These are phyloP conservation scores for Anastrepha ludens DNA, from an alignment of 1,140 invertebrate genomes.

Conservation along the genomic window DNA sequence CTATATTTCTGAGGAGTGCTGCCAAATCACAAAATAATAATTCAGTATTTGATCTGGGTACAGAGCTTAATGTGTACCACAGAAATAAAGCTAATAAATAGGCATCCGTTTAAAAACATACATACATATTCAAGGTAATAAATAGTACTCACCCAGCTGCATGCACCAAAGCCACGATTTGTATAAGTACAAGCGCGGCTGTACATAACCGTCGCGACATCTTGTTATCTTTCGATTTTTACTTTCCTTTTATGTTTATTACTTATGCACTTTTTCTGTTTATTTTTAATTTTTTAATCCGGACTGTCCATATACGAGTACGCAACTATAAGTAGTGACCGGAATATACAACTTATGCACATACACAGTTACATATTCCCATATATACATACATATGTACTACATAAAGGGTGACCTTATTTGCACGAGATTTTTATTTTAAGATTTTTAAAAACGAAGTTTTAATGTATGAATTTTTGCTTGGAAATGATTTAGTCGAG, in stretches of 20 bases:
- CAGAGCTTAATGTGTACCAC: too few species aligned
- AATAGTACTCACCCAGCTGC: not conserved
- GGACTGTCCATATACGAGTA: not conserved
- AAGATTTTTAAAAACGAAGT: too few species aligned
- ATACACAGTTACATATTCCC: not conserved
- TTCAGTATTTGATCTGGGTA: too few species aligned
- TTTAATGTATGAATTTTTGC: too few species aligned
- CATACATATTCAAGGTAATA: not conserved
- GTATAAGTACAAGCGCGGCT: not conserved
- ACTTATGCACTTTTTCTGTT: not conserved
- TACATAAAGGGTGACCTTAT: too few species aligned
- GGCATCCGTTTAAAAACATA: not conserved
- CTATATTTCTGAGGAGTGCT: too few species aligned
- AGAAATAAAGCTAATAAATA: too few species aligned
- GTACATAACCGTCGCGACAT: conserved; percentile 8
- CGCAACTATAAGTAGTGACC: not conserved
- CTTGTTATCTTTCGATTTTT: conserved; percentile 26
- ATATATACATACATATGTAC: not conserved
- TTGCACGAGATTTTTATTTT: too few species aligned
- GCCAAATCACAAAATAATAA: too few species aligned
- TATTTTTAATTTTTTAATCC: not conserved
- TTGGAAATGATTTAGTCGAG: too few species aligned
- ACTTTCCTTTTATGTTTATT: not conserved
- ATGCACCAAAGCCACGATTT: conserved; percentile 15
- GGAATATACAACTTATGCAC: too few species aligned